Conservation (phyloP, 2,113 vertebrate species). For the Cryptomyrus ogoouensis region DNA sequence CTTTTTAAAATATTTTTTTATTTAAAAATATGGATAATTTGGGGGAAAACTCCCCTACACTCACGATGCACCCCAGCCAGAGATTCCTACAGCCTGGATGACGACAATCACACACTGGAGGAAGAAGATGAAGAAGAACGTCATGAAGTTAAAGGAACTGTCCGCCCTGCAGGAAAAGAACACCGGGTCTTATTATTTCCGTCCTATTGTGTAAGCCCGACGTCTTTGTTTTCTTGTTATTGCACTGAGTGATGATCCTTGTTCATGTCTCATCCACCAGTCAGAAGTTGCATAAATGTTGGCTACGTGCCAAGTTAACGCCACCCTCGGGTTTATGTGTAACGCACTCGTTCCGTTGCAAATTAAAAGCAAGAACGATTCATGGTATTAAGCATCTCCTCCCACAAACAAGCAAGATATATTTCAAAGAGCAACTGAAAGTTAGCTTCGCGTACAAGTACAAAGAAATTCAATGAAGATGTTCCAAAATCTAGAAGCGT, state of each 20-base stretch:
- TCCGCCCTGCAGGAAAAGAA: slow-evolving; percentile 71
- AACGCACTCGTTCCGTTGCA: not conserved
- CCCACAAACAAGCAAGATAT: not conserved
- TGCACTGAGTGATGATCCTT: not conserved
- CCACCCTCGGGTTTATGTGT: not conserved
- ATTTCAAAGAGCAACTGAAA: not conserved
- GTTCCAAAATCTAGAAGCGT: not conserved
- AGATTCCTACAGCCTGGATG: slow-evolving; percentile 91
- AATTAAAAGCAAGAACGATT: not conserved
- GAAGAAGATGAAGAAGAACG: slow-evolving; percentile 98
- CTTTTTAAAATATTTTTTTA: not conserved
- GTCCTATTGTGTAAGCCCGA: not conserved
- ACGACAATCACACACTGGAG: slow-evolving; percentile 95
- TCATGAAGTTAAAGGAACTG: slow-evolving; percentile 99
- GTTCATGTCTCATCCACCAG: not conserved
- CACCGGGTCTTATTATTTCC: not conserved
- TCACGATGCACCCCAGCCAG: slow-evolving; percentile 98
- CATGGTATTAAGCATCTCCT: not conserved
- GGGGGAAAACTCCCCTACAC: slow-evolving; percentile 31
- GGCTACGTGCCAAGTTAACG: not conserved
- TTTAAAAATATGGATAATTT: not conserved
- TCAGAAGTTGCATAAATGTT: not conserved
- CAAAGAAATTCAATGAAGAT: not conserved
- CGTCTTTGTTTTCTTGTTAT: not conserved
- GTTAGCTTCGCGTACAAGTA: not conserved